A percentile compares a stretch with the other conserved stretches of the same genome.
phyloP scores from a whole-genome alignment of 2,888 invertebrate species.

The Callimorpha dominula region DNA sequence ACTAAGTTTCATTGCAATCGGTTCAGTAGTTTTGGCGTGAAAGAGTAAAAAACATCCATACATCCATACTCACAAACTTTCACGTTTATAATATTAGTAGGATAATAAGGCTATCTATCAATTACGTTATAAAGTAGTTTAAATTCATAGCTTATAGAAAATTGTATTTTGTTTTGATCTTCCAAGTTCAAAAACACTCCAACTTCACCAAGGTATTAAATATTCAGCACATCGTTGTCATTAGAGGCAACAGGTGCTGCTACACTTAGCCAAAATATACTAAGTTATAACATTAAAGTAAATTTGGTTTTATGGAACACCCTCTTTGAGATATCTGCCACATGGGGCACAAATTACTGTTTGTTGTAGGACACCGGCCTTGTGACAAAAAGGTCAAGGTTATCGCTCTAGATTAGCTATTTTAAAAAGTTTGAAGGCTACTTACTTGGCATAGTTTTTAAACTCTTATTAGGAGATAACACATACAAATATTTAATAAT shows the following conservation, averaged over 20 bases:
- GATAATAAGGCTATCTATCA: neutral
- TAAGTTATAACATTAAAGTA: slow-evolving; percentile 9
- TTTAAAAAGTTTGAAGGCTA: neutral
- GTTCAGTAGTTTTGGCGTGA: too few relatives aligned
- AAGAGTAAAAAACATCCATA: too few relatives aligned
- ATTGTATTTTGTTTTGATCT: neutral
- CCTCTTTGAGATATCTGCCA: neutral
- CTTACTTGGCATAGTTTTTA: neutral
- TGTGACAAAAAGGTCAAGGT: neutral
- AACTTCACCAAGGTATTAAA: neutral
- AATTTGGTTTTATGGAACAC: slow-evolving; percentile 3
- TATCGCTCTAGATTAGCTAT: neutral
- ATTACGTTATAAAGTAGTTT: neutral
- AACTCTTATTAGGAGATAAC: too few relatives aligned
- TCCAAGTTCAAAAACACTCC: neutral
- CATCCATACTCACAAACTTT: too few relatives aligned
- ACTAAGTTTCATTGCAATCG: too few relatives aligned
- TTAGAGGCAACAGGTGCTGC: slow-evolving; percentile 7
- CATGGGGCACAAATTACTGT: neutral
- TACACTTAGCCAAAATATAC: neutral
- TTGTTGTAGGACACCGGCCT: neutral
- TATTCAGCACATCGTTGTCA: neutral
- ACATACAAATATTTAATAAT: too few relatives aligned
- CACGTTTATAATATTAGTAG: too few relatives aligned
- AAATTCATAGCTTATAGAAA: neutral